A percentile compares a stretch with the other conserved stretches of the same genome.
phyloP scores from a whole-genome alignment of 2,113 vertebrate species.

The Falco punctatus region DNA sequence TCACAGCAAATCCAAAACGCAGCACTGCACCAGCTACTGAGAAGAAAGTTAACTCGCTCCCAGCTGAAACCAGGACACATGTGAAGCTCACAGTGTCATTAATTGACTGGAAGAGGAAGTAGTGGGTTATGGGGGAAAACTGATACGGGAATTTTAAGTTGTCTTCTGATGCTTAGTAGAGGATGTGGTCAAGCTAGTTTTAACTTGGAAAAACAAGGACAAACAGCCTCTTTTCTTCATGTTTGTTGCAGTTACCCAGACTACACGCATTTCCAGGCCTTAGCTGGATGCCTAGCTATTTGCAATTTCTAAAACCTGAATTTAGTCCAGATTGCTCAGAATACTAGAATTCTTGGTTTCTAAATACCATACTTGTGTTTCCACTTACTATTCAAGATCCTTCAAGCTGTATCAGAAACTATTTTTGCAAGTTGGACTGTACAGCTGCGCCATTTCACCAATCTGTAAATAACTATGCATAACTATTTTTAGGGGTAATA shows the following conservation, averaged over 20 bases:
- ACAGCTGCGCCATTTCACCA: neutral
- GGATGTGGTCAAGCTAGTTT: neutral
- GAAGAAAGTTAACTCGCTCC: no score
- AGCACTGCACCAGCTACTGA: no score
- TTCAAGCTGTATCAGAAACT: neutral
- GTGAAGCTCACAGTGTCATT: fast-evolving
- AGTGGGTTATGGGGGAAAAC: neutral
- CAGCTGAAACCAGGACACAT: no score
- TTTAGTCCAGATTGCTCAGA: neutral
- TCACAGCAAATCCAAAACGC: no score
- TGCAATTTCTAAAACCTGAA: neutral
- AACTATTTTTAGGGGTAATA: slow-evolving; percentile 29
- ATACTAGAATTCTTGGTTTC: neutral
- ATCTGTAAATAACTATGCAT: neutral
- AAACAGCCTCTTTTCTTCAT: neutral
- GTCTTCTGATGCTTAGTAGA: neutral
- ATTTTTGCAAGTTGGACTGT: slow-evolving; percentile 33
- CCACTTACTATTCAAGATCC: neutral
- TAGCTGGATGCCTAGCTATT: neutral
- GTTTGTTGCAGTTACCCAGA: neutral
- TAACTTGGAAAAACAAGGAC: neutral
- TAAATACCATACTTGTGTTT: slow-evolving; percentile 19
- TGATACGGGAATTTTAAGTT: neutral
- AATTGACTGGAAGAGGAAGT: neutral
- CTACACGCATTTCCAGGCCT: neutral